A percentile compares a stretch with the other conserved stretches of the same genome.
phyloP scores from a whole-genome alignment of 2,888 invertebrate genomes.

The Cerastis rubricosa region DNA sequence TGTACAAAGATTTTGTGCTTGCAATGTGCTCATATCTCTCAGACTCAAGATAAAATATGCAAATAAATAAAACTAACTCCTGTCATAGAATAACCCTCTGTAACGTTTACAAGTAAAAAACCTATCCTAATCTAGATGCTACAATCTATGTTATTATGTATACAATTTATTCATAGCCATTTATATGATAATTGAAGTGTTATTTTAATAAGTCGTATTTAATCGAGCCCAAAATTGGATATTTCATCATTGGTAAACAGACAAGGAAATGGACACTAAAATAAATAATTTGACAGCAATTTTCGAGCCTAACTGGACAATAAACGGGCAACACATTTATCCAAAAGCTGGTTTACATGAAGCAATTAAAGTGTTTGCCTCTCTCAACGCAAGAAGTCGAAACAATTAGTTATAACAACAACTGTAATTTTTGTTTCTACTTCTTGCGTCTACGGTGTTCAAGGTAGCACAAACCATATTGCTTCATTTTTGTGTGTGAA shows the following conservation, averaged over 20 bases:
- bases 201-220: constrained; percentile 39
- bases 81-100: constrained; percentile 40
- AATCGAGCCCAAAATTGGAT: constrained; percentile 19
- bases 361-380: neutral
- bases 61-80: constrained; percentile 15
- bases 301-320: neutral
- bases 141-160: constrained; percentile 47
- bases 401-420: neutral
- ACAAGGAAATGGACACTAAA: neutral
- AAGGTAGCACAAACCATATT: neutral
- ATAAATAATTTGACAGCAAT: neutral
- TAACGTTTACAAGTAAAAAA: constrained; percentile 60
- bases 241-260: constrained; percentile 4
- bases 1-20: constrained; percentile 54
- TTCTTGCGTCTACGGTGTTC: neutral
- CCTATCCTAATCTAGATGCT: constrained; percentile 50
- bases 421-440: too few species aligned
- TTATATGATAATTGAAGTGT: constrained; percentile 8
- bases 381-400: constrained; percentile 1
- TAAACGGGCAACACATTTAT: constrained; percentile 1
- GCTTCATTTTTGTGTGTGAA: neutral
- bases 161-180: constrained; percentile 62
- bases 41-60: constrained; percentile 17
- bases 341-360: neutral
- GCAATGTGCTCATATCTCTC: constrained; percentile 53